Evolutionary conservation across 2,888 invertebrate genomes (phyloP).

Genomic region (Limnephilus auricula): DNA sequence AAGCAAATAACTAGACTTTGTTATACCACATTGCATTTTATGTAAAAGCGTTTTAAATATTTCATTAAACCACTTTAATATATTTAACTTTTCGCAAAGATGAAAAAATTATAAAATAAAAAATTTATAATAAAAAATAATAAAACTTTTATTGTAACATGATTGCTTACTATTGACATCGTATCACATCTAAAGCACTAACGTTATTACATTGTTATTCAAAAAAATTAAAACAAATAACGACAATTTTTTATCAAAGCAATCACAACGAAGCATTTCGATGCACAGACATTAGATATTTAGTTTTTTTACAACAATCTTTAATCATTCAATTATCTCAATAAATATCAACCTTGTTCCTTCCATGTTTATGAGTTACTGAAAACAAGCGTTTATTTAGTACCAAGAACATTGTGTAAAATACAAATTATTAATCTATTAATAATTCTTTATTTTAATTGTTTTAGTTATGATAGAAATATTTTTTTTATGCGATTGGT

Average conservation of each 20-base stretch:
- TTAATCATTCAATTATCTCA: not conserved
- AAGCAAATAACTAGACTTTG: not conserved
- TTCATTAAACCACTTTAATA: not conserved
- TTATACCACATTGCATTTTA: not conserved
- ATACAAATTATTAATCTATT: not conserved
- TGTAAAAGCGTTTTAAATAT: not conserved
- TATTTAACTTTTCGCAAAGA: slow-evolving; percentile 43
- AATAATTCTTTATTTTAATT: not conserved
- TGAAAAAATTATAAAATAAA: not conserved
- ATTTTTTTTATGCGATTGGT: not conserved
- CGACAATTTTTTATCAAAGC: not conserved
- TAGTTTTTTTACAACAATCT: not conserved
- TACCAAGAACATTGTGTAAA: not conserved
- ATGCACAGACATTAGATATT: slow-evolving; percentile 31
- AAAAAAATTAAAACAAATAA: not conserved
- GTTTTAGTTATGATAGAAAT: not conserved
- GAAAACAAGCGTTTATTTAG: not conserved
- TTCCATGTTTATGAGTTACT: not conserved
- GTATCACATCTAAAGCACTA: slow-evolving; percentile 65
- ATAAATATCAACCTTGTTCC: not conserved
- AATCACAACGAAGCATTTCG: slow-evolving; percentile 51
- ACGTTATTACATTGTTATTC: slow-evolving; percentile 7
- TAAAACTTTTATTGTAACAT: slow-evolving; percentile 61
- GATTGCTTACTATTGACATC: slow-evolving; percentile 65
- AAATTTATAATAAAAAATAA: slow-evolving; percentile 36